A percentile compares a stretch with the other conserved stretches of the same genome.
These are phyloP conservation scores for Pipa parva DNA, from an alignment of 2,113 vertebrate genomes.

Conservation along the genomic window DNA sequence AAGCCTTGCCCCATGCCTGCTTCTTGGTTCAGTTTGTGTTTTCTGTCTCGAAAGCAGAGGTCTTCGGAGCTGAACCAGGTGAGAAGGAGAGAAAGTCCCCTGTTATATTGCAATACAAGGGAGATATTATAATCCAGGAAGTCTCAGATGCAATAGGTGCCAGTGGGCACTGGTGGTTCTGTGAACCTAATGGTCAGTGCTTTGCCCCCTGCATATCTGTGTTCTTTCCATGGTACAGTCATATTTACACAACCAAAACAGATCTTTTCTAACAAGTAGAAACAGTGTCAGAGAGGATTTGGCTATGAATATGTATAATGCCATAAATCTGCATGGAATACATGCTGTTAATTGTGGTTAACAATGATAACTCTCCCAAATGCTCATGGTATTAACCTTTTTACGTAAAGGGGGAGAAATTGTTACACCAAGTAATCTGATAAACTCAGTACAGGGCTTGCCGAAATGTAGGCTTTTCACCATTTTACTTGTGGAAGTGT, in stretches of 20 bases:
- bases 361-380: not conserved
- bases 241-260: not conserved
- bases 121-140: slow-evolving; percentile 40
- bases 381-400: no score
- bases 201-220: slow-evolving; percentile 29
- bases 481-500: not conserved
- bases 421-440: not conserved
- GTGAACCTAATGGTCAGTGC: slow-evolving; percentile 8
- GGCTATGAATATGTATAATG: no score
- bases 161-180: slow-evolving; percentile 24
- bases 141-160: slow-evolving; percentile 7
- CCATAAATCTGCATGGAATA: not conserved
- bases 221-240: slow-evolving; percentile 8
- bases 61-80: slow-evolving; percentile 73
- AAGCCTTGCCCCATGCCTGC: slow-evolving; percentile 80
- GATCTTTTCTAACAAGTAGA: not conserved
- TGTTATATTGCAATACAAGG: slow-evolving; percentile 40
- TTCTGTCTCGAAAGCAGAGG: slow-evolving; percentile 92
- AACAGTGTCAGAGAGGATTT: no score
- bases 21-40: slow-evolving; percentile 75
- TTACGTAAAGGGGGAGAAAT: no score
- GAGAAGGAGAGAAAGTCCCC: slow-evolving; percentile 43
- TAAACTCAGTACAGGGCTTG: not conserved
- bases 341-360: not conserved
- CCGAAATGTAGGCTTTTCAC: not conserved